These are phyloP conservation scores for Echiichthys vipera DNA, from an alignment of 2,797 vertebrate genomes.

Conservation along the genomic window DNA sequence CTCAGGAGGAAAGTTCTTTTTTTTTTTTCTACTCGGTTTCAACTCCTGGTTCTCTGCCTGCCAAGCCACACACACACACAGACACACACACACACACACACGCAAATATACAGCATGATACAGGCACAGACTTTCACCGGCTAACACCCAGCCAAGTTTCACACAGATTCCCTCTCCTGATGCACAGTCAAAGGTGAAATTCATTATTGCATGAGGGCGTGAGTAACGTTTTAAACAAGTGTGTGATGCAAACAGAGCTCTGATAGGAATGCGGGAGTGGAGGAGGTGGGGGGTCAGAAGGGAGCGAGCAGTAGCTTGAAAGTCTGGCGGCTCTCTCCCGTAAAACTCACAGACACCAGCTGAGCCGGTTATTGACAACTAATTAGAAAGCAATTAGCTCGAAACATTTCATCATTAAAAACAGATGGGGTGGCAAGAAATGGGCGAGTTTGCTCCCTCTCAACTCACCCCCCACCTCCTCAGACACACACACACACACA, in stretches of 20 bases:
- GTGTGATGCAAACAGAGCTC: slow-evolving; percentile 40
- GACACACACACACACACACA: slow-evolving; percentile 16
- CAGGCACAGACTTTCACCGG: slow-evolving; percentile 14
- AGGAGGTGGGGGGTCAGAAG: slow-evolving; percentile 17
- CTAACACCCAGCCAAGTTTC: slow-evolving; percentile 36
- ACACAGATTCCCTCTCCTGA: slow-evolving; percentile 38
- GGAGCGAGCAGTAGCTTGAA: slow-evolving; percentile 31
- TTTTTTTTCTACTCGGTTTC: slow-evolving; percentile 44
- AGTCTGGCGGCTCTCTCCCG: slow-evolving; percentile 27
- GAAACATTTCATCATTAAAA: slow-evolving; percentile 83
- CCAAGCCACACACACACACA: slow-evolving; percentile 38
- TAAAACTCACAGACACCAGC: slow-evolving; percentile 78
- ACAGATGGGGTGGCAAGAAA: slow-evolving; percentile 78
- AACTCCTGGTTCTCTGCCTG: slow-evolving; percentile 14
- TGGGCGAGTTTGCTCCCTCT: slow-evolving; percentile 41
- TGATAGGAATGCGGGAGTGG: background rate
- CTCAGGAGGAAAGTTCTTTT: slow-evolving; percentile 33
- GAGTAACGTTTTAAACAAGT: slow-evolving; percentile 40
- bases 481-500: slow-evolving; percentile 29
- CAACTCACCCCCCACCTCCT: slow-evolving; percentile 12
- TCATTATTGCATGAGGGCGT: slow-evolving; percentile 29
- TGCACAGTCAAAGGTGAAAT: slow-evolving; percentile 58
- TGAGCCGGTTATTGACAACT: slow-evolving; percentile 85
- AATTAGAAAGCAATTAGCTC: slow-evolving; percentile 85
- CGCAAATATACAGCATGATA: slow-evolving; percentile 7